Conservation (phyloP, 1,140 invertebrate genomes). For the Vanessa atalanta region DNA sequence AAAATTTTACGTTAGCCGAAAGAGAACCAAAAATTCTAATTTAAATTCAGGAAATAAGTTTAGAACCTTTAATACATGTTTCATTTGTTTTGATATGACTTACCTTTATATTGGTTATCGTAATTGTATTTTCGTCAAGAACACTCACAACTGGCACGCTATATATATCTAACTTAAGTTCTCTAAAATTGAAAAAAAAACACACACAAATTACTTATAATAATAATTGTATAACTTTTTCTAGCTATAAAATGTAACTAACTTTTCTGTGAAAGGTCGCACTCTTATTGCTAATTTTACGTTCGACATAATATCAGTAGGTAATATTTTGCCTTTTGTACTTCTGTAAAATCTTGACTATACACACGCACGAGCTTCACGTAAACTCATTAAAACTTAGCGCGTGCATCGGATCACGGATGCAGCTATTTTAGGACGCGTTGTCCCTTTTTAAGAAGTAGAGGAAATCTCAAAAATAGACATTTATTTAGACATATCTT, state of each 20-base stretch:
- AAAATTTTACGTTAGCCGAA: no score
- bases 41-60: no score
- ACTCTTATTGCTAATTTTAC: conserved; percentile 67
- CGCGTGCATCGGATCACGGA: background rate
- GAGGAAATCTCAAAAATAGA: conserved; percentile 16
- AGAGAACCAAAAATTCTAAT: no score
- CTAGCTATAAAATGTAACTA: conserved; percentile 23
- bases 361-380: background rate
- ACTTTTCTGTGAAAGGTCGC: conserved; percentile 67
- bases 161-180: conserved; percentile 58
- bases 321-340: background rate
- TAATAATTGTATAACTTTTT: background rate
- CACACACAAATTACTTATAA: background rate
- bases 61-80: background rate
- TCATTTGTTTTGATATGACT: conserved; percentile 39
- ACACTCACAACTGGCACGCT: conserved; percentile 66
- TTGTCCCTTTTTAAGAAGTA: conserved; percentile 7
- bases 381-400: background rate
- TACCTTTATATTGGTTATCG: conserved; percentile 82
- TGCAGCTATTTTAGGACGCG: conserved; percentile 12
- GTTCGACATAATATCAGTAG: conserved; percentile 52
- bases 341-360: no score
- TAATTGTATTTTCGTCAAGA: conserved; percentile 72
- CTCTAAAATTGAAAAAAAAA: conserved; percentile 46
- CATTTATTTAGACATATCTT: background rate